Evolutionary conservation across 2,113 vertebrate species (phyloP), one percentile per base, ranked within the genome.

Genomic region (Deroptyus accipitrinus): DNA sequence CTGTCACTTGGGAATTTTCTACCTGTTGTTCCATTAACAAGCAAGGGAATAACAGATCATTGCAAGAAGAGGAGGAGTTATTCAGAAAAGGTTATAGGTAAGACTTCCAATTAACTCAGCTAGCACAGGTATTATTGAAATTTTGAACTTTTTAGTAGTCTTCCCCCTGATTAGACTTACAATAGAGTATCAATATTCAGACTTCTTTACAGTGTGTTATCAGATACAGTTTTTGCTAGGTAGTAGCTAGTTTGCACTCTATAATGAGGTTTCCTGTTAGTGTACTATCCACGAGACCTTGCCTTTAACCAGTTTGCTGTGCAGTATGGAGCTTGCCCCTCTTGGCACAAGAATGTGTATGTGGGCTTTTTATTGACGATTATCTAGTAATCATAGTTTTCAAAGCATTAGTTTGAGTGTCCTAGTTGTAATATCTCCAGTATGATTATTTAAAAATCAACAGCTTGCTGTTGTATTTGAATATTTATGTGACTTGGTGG

Each of bases 1-100:
- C 44, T 94, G 73, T 68, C 81, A 51, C 74, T 84, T 85, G 67
- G 85, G 75, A 95, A 86, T 83, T 92, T 92, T 83, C 88, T 80
- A 44, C 62, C 85, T 93, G 35, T 88, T 94, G 78, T 88, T 83
- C 72, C 54, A 49, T 88, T 93, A 94, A 52, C 57, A 73, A 85
- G 67, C 11, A 66, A 83, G 73, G 35, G 94, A 93, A 83, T 80
- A 88, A 57, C 24, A 88, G 67, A 88, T 77, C 75, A 67, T 37
- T 92, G n/a, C 63, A 92, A 83, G 52, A 88, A 52, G 49, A 91
- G 64, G 61, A 92, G 64, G 69, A 92, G 74, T 77, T 81, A 80
- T 35, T 91, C 63, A 77, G 54, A n/a, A 86, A 69, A 76, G 39
- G 44, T 88, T 83, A 52, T 37, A n/a, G 28, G 57, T 76, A 64